phyloP scores from a whole-genome alignment of 2,113 vertebrate species.

The Telmatochromis bifrenatus region DNA sequence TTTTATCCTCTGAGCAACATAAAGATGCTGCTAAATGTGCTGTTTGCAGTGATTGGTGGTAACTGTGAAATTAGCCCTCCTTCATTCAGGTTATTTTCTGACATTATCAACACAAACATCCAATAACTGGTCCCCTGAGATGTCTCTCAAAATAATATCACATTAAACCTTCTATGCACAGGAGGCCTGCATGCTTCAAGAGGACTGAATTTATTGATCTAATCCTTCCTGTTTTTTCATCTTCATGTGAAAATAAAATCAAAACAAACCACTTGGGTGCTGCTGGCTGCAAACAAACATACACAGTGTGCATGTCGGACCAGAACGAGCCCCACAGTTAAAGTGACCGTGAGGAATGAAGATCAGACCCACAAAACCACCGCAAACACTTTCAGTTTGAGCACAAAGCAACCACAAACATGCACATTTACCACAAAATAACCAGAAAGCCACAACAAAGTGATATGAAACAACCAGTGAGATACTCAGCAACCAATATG shows the following conservation, averaged over 20 bases:
- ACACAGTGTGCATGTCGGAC: neutral
- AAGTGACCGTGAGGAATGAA: neutral
- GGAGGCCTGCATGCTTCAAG: neutral
- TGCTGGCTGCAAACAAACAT: neutral
- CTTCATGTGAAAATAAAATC: neutral
- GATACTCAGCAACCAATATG: neutral
- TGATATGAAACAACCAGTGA: neutral
- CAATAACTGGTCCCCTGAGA: neutral
- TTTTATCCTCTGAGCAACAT: neutral
- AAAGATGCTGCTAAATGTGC: neutral
- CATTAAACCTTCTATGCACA: neutral
- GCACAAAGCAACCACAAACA: neutral
- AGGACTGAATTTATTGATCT: neutral
- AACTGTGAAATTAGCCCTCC: neutral
- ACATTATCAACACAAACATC: neutral
- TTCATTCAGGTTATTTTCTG: neutral
- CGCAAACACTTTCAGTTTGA: neutral
- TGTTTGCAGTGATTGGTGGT: neutral
- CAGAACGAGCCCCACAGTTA: neutral
- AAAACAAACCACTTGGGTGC: neutral
- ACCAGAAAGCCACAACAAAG: neutral
- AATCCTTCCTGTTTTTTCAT: neutral
- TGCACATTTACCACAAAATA: neutral
- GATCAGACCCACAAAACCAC: neutral
- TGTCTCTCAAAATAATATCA: neutral